Evolutionary conservation across 30 jellyfish, hydroid and myxozoan genomes (phyloP), one percentile per base, ranked within the genome.

Genomic region (Pelagia noctiluca): DNA sequence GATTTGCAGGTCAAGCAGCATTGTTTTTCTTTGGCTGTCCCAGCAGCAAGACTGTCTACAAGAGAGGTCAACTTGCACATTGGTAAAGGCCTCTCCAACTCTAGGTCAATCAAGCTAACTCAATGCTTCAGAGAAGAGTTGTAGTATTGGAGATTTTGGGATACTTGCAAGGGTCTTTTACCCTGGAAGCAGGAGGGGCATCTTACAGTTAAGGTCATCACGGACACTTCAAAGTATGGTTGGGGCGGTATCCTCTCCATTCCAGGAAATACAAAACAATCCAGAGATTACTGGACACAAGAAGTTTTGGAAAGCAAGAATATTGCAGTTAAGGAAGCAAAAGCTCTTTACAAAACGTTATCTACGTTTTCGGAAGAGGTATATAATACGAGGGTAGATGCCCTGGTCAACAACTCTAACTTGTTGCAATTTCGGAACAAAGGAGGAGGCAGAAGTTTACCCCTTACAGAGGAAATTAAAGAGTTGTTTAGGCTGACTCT

Each of bases 111-210:
- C n/a, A n/a, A 42, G 12, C 57, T 42, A 5, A 42, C 57, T 16
- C 12, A 42, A 5, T 16, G 16, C 16, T 18, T 1, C 29, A 18
- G 7, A 2, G 35, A 25, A 13, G 74, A 61, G 34, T 18, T 61
- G 12, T 30, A 26, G 2, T 35, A 61, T n/a, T 61, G 74, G 74
- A n/a, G 35, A n/a, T 61, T 1, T 61, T 25, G n/a, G 12, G 74
- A 61, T 10, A 18, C 74, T n/a, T 61, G 74, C 35, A 21, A 61
- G 30, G 74, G 74, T 61, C 0, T 25, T 25, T 35, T 61, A n/a
- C 34, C 34, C 35, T 61, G 74, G 74, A 61, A 35, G 35, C 21
- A 61, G 35, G 74, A 61, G 74, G 35, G 12, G 8, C 57, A 42
- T 42, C 8, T n/a, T n/a, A 16, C 57, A 16, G 57, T 42, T 5